Conservation (phyloP, 1,140 invertebrate genomes). For the Papilio dardanus region DNA sequence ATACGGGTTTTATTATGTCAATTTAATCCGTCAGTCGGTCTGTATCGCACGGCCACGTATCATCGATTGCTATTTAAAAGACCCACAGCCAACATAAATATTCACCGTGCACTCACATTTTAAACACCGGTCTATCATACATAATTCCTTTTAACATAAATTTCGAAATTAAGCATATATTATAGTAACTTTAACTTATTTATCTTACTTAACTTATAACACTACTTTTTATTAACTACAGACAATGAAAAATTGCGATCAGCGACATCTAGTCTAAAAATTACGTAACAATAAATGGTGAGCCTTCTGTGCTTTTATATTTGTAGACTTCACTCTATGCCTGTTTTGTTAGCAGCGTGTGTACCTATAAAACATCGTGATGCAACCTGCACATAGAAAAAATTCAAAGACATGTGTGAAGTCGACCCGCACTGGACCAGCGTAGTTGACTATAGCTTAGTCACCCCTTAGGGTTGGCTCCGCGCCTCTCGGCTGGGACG, state of each 20-base stretch:
- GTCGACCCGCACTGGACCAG: too few relatives aligned
- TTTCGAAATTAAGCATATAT: neutral
- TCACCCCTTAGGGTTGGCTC: too few relatives aligned
- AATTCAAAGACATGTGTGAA: too few relatives aligned
- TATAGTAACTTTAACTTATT: neutral
- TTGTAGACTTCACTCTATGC: too few relatives aligned
- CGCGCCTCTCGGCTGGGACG: too few relatives aligned
- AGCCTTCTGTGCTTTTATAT: neutral
- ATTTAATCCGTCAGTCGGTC: neutral
- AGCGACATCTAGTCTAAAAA: neutral
- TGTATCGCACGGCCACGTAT: neutral
- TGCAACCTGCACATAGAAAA: too few relatives aligned
- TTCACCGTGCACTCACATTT: neutral
- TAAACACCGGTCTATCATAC: neutral
- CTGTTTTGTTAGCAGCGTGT: too few relatives aligned
- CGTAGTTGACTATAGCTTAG: too few relatives aligned
- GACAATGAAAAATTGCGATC: too few relatives aligned
- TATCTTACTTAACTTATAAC: neutral
- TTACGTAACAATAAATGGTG: neutral
- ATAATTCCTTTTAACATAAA: conserved; percentile 3
- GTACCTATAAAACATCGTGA: too few relatives aligned
- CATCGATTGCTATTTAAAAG: conserved; percentile 2
- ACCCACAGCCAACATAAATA: neutral
- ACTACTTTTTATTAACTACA: too few relatives aligned
- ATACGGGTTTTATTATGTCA: neutral